Evolutionary conservation across 2,113 vertebrate genomes (phyloP), one percentile per base, ranked within the genome.

Genomic region (Canis aureus): DNA sequence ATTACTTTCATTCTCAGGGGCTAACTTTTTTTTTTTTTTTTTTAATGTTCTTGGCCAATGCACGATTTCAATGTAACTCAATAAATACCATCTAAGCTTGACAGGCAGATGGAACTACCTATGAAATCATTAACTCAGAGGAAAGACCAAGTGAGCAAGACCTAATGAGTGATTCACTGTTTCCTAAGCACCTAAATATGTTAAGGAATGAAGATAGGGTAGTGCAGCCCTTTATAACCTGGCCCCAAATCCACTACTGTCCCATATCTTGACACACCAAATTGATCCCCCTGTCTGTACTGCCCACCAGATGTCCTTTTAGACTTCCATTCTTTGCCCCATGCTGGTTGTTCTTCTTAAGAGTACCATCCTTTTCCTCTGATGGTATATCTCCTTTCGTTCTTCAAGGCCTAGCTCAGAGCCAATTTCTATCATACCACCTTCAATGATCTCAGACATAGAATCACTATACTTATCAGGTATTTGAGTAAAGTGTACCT

Each of bases 101-200:
- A 59, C 0, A 59, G 57, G 53, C 16, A 74, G 25, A 27, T 29
- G 9, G 49, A 69, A 60, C 0, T 51, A 5, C n/a, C 43, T 82
- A 87, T 23, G 38, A 94, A 96, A 96, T 73, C 35, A 57, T 51
- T 43, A 69, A 66, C 19, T 64, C 60, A 76, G 57, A 83, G 10
- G 12, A 8, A 87, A 88, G 57, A 38, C 76, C 43, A 66, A 82
- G 51, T 9, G 17, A 83, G 60, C 20, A 86, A 19, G 35, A 60
- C 27, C 29, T 51, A 69, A 2, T 51, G n/a, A 74, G 35, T 51
- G 51, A 55, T n/a, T 8, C 0, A 8, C 35, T 38, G 27, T 82
- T 38, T 86, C 20, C 32, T 53, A 53, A 71, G 1, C 10, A 81
- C 35, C 57, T 64, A 73, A 22, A 49, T 15, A 2, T 20, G 16